phyloP scores from a whole-genome alignment of 2,888 invertebrate species.

The Acronicta alni region DNA sequence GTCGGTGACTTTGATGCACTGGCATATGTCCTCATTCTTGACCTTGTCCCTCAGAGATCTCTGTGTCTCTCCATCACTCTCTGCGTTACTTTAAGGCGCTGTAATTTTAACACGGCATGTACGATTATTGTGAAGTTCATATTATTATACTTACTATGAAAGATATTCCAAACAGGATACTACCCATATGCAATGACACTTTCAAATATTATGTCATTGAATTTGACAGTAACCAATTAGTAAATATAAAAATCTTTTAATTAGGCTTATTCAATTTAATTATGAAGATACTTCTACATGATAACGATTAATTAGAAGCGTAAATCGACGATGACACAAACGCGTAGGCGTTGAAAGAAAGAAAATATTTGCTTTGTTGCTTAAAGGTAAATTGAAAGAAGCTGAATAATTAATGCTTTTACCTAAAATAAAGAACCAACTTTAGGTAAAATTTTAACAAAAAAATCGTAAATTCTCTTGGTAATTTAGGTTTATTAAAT shows the following conservation, averaged over 20 bases:
- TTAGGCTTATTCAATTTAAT: constrained; percentile 29
- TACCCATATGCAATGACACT: constrained; percentile 14
- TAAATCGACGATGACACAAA: constrained; percentile 25
- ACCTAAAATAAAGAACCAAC: too few species aligned
- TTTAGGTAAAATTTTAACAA: too few species aligned
- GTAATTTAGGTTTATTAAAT: too few species aligned
- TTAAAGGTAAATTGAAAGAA: constrained; percentile 2
- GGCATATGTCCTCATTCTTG: too few species aligned
- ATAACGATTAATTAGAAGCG: constrained; percentile 29
- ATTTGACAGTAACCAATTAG: constrained; percentile 53
- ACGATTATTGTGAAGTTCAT: too few species aligned
- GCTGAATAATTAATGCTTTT: background rate
- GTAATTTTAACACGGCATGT: too few species aligned
- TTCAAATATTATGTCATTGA: constrained; percentile 54
- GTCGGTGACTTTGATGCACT: too few species aligned
- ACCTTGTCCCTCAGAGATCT: too few species aligned
- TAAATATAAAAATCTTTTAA: constrained; percentile 23
- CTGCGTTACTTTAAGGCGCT: too few species aligned
- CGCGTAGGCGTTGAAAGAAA: constrained; percentile 2
- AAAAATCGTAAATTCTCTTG: too few species aligned
- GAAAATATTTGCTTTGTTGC: constrained; percentile 3
- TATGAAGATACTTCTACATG: constrained; percentile 20
- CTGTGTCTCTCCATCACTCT: too few species aligned
- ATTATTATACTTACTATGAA: too few species aligned
- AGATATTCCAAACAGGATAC: background rate